A percentile compares a stretch with the other conserved stretches of the same genome.
phyloP scores from a whole-genome alignment of 2,113 vertebrate species.

The Ameiurus melas region DNA sequence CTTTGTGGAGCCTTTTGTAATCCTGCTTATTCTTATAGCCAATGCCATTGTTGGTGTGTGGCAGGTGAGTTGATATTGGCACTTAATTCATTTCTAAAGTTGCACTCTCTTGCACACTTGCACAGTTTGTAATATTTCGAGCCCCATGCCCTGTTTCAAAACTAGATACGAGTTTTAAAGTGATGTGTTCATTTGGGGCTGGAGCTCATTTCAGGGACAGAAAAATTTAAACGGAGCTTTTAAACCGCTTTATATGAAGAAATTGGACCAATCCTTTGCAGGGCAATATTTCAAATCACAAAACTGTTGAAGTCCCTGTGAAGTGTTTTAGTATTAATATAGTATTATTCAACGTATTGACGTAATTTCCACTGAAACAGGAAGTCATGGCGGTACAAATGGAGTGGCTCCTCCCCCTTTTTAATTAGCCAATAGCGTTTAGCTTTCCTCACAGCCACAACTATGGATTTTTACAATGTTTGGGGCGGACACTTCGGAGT shows the following conservation, averaged over 20 bases:
- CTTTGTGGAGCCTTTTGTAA: constrained; percentile 99
- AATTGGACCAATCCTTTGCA: not conserved
- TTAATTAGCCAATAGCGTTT: too few species aligned
- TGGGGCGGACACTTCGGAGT: too few species aligned
- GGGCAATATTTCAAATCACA: not conserved
- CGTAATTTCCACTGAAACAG: too few species aligned
- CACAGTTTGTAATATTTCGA: not conserved
- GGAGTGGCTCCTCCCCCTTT: too few species aligned
- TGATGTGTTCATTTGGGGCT: not conserved
- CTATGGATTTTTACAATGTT: too few species aligned
- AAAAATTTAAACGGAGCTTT: not conserved
- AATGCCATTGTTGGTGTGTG: constrained; percentile 98
- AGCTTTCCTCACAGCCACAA: too few species aligned
- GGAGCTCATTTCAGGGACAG: not conserved
- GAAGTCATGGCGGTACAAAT: too few species aligned
- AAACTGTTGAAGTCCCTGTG: too few species aligned
- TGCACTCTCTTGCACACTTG: not conserved
- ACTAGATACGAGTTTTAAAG: not conserved
- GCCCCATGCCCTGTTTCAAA: not conserved
- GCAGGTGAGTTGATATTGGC: constrained; percentile 82
- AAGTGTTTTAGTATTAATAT: too few species aligned
- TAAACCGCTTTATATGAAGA: not conserved
- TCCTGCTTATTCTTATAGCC: constrained; percentile 97
- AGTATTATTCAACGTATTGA: too few species aligned
- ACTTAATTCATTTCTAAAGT: not conserved